Base-by-base conservation (phyloP, 2,888 invertebrate species). In the Melanophora roralis region DNA sequence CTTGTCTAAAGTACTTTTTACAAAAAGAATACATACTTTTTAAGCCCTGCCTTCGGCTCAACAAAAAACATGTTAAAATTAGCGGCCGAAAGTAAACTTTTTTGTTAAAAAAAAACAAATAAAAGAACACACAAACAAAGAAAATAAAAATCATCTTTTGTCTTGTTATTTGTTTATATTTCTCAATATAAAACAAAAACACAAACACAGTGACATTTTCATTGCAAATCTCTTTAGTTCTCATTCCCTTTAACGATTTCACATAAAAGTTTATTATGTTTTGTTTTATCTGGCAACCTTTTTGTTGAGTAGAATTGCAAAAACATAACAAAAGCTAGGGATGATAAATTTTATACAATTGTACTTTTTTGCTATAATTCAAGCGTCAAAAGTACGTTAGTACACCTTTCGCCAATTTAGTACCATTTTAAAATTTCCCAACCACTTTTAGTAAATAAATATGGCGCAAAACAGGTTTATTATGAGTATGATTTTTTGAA, bases 261-360 rank as follows among this genome's bases (percentile, higher is more conserved):
- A 1, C 49, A 9, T 8, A 32, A n/a, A 2, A 40, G n/a, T 9
- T 11, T 6, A n/a, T n/a, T n/a, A 4, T 19, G n/a, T 7, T 45
- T 53, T 21, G 1, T 9, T 6, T 60, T 47, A 72, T 53, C 55
- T 78, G 76, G 76, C 67, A 76, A 43, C 62, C 14, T 49, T 51
- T 59, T 53, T 0, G n/a, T 1, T 19, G 1, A 69, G 62, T 16
- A 62, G 55, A 60, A 64, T 23, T 57, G 64, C 69, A 65, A 55
- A 62, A 47, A n/a, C n/a, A n/a, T n/a, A n/a, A n/a, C n/a, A 23
- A 32, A 27, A 57, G 16, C 36, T n/a, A n/a, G n/a, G n/a, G 32
- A 65, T 57, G 60, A 43, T 23, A 59, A 57, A n/a, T n/a, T n/a
- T n/a, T n/a, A n/a, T n/a, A n/a, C n/a, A n/a, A n/a, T n/a, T n/a